Conservation (phyloP, 2,113 vertebrate genomes). For the Casuarius casuarius region DNA sequence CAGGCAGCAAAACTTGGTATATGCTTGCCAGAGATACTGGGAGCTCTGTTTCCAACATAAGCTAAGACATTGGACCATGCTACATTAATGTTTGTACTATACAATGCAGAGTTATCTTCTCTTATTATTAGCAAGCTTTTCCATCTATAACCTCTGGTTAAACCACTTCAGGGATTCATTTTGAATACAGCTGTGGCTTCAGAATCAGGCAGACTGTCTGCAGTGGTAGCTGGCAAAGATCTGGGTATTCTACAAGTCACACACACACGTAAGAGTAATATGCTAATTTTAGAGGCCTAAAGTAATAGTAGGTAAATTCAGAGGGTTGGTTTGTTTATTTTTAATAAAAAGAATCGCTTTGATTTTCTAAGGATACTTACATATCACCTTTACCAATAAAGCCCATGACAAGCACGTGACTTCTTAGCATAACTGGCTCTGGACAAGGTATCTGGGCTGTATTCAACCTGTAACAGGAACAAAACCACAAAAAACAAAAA, state of each 20-base stretch:
- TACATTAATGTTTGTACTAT: not conserved
- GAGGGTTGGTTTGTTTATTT: not conserved
- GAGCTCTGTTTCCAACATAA: rapidly evolving
- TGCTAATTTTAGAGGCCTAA: not conserved
- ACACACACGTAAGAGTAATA: not conserved
- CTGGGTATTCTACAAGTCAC: not conserved
- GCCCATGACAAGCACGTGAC: slow-evolving; percentile 95
- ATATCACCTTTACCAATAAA: slow-evolving; percentile 93
- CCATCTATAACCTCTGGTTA: not conserved
- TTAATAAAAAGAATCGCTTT: not conserved
- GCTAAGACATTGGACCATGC: not conserved
- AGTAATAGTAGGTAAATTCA: not conserved
- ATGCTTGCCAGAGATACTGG: not conserved
- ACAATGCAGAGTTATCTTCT: not conserved
- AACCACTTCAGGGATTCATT: rapidly evolving
- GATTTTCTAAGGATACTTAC: slow-evolving; percentile 70
- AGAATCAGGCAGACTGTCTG: not conserved
- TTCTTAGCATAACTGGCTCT: slow-evolving; percentile 90
- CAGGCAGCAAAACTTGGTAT: not conserved
- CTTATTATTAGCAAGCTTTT: not conserved
- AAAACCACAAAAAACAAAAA: not conserved
- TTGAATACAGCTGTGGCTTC: not conserved
- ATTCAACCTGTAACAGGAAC: slow-evolving; percentile 81
- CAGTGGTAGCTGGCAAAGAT: not conserved
- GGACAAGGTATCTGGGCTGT: slow-evolving; percentile 90